These are phyloP conservation scores for Noctua janthe DNA, from an alignment of 2,888 invertebrate genomes.

Conservation along the genomic window DNA sequence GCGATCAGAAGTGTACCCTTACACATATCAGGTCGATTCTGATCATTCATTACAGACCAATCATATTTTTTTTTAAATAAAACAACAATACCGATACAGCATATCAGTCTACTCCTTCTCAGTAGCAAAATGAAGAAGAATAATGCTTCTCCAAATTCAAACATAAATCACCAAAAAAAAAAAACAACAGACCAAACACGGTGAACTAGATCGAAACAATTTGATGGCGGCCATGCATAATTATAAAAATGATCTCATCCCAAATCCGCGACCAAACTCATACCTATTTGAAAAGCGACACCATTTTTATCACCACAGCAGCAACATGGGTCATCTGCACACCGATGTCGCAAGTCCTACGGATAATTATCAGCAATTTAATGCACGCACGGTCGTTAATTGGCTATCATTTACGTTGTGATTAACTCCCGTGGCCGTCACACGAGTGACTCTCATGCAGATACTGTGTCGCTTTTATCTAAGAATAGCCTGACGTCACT, in stretches of 20 bases:
- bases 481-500: slow-evolving; percentile 45
- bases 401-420: slow-evolving; percentile 55
- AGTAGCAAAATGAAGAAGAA: neutral
- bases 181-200: neutral
- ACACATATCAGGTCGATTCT: neutral
- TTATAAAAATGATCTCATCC: slow-evolving; percentile 44
- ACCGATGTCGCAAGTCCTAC: slow-evolving; percentile 37
- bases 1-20: neutral
- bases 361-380: slow-evolving; percentile 70
- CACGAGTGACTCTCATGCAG: slow-evolving; percentile 46
- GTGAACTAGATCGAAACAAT: slow-evolving; percentile 14
- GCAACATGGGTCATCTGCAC: slow-evolving; percentile 60
- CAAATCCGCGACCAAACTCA: slow-evolving; percentile 11
- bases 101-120: neutral
- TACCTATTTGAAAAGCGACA: slow-evolving; percentile 12
- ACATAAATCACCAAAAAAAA: neutral
- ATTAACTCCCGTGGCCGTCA: slow-evolving; percentile 54
- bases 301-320: slow-evolving; percentile 59
- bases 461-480: slow-evolving; percentile 53
- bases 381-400: slow-evolving; percentile 66
- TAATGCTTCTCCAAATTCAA: neutral
- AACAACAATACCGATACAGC: neutral
- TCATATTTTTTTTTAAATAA: neutral
- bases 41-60: neutral
- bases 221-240: slow-evolving; percentile 7